Percentiles rank a stretch among this genome's conserved stretches.
These are phyloP conservation scores for Aurelia aurita DNA, from an alignment of 30 jellyfish, hydroid and myxozoan genomes.

Conservation along the genomic window DNA sequence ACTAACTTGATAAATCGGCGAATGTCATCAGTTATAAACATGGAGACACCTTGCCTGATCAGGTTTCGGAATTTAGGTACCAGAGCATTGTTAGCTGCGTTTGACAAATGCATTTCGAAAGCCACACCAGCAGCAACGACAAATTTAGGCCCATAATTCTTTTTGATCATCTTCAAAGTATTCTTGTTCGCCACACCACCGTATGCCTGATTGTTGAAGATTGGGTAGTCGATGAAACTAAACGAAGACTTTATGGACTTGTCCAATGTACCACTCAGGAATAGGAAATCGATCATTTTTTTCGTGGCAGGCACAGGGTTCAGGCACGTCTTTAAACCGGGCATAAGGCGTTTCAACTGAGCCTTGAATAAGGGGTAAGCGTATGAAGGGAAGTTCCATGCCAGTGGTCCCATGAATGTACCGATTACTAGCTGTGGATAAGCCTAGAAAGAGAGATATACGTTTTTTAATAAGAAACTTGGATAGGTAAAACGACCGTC, in stretches of 20 bases:
- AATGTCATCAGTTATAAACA: constrained; percentile 78
- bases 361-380: neutral
- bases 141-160: constrained; percentile 67
- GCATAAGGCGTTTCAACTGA: constrained; percentile 11
- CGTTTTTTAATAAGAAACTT: too few species aligned
- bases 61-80: constrained; percentile 11
- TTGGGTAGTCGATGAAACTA: constrained; percentile 2
- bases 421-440: constrained; percentile 39
- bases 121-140: constrained; percentile 66
- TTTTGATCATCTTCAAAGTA: constrained; percentile 57
- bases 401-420: neutral
- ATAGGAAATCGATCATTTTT: constrained; percentile 24
- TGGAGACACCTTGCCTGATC: constrained; percentile 64
- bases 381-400: constrained; percentile 6
- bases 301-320: constrained; percentile 14
- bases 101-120: constrained; percentile 41
- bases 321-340: constrained; percentile 40
- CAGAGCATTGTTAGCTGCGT: neutral
- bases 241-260: constrained; percentile 64
- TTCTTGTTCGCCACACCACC: constrained; percentile 37
- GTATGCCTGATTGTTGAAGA: constrained; percentile 59
- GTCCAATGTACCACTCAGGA: constrained; percentile 57
- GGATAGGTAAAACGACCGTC: too few species aligned
- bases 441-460: constrained; percentile 13
- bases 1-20: constrained; percentile 16